Percentiles rank a stretch among this genome's conserved stretches.
phyloP scores from a whole-genome alignment of 2,797 vertebrate genomes.

The Trachurus trachurus region DNA sequence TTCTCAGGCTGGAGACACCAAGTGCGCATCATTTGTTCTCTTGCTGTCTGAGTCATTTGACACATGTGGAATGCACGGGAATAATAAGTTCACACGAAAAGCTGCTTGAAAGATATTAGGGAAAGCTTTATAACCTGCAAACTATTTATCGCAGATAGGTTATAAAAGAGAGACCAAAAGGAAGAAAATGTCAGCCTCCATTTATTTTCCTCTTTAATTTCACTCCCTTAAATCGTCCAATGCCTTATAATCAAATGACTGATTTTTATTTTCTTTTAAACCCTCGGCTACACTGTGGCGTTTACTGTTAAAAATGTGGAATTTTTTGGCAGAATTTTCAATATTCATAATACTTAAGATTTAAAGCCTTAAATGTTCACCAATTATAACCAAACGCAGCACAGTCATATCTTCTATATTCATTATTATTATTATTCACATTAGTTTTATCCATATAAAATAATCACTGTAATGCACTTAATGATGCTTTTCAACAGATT shows the following conservation, averaged over 20 bases:
- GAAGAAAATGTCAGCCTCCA: slow-evolving; percentile 13
- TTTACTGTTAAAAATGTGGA: background rate
- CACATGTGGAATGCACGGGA: slow-evolving; percentile 39
- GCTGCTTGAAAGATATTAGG: slow-evolving; percentile 29
- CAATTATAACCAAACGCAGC: background rate
- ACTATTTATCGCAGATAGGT: slow-evolving; percentile 24
- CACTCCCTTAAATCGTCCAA: slow-evolving; percentile 1
- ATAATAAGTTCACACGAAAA: slow-evolving; percentile 47
- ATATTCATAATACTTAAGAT: background rate
- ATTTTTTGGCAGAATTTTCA: background rate
- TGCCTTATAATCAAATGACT: slow-evolving; percentile 17
- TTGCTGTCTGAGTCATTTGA: slow-evolving; percentile 41
- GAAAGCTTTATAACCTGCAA: slow-evolving; percentile 6
- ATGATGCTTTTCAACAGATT: background rate
- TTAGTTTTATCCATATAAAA: background rate
- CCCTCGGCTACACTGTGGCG: background rate
- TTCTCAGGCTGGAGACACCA: slow-evolving; percentile 29
- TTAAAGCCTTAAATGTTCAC: slow-evolving; percentile 7
- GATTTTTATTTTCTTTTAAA: background rate
- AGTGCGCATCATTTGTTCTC: slow-evolving; percentile 54
- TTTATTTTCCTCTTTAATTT: slow-evolving; percentile 27
- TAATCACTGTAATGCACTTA: background rate
- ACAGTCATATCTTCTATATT: background rate
- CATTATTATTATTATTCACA: background rate
- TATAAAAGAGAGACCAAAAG: slow-evolving; percentile 26